Percentiles rank a stretch among this genome's conserved stretches.
Conservation (phyloP, 1,140 invertebrate genomes). For the Camponotus vicinus region DNA sequence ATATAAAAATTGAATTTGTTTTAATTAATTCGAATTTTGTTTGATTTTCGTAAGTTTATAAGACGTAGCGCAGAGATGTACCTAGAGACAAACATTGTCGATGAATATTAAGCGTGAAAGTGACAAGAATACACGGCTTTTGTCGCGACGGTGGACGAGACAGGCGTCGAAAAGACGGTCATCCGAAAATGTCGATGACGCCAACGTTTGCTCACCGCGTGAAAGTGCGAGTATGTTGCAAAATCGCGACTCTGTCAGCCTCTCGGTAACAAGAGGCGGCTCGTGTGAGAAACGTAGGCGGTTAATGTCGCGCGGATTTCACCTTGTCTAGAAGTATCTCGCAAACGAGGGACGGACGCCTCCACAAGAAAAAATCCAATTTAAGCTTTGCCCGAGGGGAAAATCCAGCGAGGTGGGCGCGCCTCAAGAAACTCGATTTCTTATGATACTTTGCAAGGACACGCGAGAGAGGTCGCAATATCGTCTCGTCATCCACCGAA, state of each 20-base stretch:
- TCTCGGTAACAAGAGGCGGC: not conserved
- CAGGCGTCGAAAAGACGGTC: not conserved
- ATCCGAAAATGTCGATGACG: constrained; percentile 51
- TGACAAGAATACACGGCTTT: constrained; percentile 6
- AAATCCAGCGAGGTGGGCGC: constrained; percentile 13
- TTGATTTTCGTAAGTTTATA: not conserved
- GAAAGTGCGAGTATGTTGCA: constrained; percentile 30
- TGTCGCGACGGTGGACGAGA: not conserved
- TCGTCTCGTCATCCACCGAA: constrained; percentile 11
- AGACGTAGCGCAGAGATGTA: not conserved
- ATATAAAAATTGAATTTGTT: not conserved
- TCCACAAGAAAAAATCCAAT: not conserved
- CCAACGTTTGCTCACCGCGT: constrained; percentile 11
- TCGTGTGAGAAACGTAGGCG: constrained; percentile 25
- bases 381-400: not conserved
- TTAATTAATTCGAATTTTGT: not conserved
- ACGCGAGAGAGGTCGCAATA: constrained; percentile 28
- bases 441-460: constrained; percentile 57
- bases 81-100: not conserved
- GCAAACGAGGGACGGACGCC: not conserved
- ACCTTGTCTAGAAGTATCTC: not conserved
- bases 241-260: constrained; percentile 19
- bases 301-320: constrained; percentile 13
- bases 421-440: constrained; percentile 53
- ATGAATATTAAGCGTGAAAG: constrained; percentile 5